These are phyloP conservation scores for Microhierax caerulescens DNA, from an alignment of 2,797 vertebrate species.

Conservation along the genomic window DNA sequence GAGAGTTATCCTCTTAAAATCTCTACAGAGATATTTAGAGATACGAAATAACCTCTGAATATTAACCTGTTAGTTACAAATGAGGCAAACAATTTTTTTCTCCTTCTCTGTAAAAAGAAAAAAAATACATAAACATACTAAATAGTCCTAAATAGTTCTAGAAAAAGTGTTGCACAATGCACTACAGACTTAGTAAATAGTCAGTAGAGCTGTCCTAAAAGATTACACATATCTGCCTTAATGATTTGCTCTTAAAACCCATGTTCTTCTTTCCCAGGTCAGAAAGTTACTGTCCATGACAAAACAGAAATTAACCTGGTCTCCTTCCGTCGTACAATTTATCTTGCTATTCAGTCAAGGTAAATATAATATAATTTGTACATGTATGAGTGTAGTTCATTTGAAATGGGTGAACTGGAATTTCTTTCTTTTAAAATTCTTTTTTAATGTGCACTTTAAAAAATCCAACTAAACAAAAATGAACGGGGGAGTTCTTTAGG, in stretches of 20 bases:
- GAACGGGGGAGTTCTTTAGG: neutral
- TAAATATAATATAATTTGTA: conserved; percentile 57
- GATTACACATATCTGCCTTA: neutral
- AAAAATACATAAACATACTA: neutral
- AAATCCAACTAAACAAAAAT: neutral
- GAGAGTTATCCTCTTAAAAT: neutral
- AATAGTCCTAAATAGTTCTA: neutral
- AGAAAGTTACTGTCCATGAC: conserved; percentile 94
- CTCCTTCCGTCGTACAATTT: conserved; percentile 95
- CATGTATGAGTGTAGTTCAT: neutral
- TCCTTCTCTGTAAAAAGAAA: neutral
- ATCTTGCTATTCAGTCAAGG: conserved; percentile 98
- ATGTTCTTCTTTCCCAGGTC: conserved; percentile 73
- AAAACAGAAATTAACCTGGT: conserved; percentile 97
- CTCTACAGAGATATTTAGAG: too few species aligned
- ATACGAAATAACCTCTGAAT: neutral
- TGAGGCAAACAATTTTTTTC: neutral
- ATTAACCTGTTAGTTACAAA: neutral
- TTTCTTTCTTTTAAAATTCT: neutral
- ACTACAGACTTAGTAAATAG: neutral
- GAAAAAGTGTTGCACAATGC: neutral
- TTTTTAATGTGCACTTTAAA: neutral
- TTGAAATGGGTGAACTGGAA: neutral
- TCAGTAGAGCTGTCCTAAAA: too few species aligned
- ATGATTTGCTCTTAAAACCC: neutral